phyloP scores from a whole-genome alignment of 2,888 invertebrate species.

The Archips crataeganus region DNA sequence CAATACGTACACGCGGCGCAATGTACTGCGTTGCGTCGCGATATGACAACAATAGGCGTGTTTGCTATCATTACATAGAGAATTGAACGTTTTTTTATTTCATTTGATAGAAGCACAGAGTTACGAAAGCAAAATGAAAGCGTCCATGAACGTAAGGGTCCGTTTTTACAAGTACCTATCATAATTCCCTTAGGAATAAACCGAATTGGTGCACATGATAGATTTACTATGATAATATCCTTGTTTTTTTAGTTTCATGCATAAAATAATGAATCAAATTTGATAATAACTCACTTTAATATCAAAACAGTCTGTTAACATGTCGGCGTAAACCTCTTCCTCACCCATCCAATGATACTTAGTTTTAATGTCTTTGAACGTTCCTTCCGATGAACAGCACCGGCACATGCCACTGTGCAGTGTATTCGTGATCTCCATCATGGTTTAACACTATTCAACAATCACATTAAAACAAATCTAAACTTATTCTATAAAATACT shows the following conservation, averaged over 20 bases:
- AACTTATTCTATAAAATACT: conserved; percentile 43
- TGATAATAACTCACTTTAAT: conserved; percentile 64
- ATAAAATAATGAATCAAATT: neutral
- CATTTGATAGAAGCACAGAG: neutral
- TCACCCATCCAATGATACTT: conserved; percentile 79
- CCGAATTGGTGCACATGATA: neutral
- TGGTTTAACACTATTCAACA: conserved; percentile 54
- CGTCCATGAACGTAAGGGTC: neutral
- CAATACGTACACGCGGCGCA: conserved; percentile 29
- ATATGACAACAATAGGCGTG: neutral
- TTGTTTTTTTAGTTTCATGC: neutral
- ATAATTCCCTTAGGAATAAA: neutral
- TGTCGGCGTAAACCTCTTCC: conserved; percentile 75
- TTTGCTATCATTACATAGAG: neutral
- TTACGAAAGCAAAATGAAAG: neutral
- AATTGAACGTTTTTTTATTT: neutral
- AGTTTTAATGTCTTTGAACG: conserved; percentile 72
- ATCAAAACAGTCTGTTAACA: conserved; percentile 78
- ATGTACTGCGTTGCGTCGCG: conserved; percentile 17
- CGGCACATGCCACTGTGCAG: conserved; percentile 72
- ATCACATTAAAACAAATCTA: conserved; percentile 51
- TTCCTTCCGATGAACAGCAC: conserved; percentile 78
- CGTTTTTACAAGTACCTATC: neutral
- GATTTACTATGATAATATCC: neutral
- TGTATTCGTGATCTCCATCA: conserved; percentile 62